These are phyloP conservation scores for Sympetrum striolatum DNA, from an alignment of 2,888 invertebrate genomes.

Conservation along the genomic window DNA sequence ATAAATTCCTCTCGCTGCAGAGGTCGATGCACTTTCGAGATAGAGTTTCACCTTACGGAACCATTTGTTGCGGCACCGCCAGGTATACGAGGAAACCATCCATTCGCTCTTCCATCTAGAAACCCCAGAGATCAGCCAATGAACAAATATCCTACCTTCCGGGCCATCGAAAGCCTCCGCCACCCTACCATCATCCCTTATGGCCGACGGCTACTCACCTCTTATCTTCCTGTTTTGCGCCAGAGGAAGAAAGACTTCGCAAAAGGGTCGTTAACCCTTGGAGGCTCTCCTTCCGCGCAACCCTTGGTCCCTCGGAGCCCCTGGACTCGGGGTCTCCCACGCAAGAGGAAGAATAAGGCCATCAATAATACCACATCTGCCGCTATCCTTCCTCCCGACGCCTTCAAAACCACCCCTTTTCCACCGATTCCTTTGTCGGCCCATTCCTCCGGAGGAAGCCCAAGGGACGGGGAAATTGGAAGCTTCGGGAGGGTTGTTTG, in stretches of 20 bases:
- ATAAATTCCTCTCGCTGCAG: too few species aligned
- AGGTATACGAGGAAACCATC: neutral
- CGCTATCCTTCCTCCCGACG: neutral
- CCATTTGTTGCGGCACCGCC: neutral
- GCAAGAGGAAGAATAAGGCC: constrained; percentile 2
- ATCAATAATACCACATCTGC: constrained; percentile 44
- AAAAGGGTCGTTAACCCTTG: constrained; percentile 24
- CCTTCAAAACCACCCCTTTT: neutral
- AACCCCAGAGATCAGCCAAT: neutral
- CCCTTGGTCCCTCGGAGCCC: neutral
- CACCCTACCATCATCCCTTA: neutral
- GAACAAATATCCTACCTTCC: neutral
- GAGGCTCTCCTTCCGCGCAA: neutral
- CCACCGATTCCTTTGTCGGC: neutral
- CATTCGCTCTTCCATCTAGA: neutral
- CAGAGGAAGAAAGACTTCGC: neutral
- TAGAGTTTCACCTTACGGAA: neutral
- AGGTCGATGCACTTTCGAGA: neutral
- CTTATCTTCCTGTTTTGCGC: neutral
- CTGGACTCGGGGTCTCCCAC: neutral
- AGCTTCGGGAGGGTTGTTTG: neutral
- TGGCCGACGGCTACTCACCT: neutral
- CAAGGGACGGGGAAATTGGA: neutral
- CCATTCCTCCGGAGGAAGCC: neutral
- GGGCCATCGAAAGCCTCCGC: neutral